These are phyloP conservation scores for Trinectes maculatus DNA, from an alignment of 2,113 vertebrate genomes.

Conservation along the genomic window DNA sequence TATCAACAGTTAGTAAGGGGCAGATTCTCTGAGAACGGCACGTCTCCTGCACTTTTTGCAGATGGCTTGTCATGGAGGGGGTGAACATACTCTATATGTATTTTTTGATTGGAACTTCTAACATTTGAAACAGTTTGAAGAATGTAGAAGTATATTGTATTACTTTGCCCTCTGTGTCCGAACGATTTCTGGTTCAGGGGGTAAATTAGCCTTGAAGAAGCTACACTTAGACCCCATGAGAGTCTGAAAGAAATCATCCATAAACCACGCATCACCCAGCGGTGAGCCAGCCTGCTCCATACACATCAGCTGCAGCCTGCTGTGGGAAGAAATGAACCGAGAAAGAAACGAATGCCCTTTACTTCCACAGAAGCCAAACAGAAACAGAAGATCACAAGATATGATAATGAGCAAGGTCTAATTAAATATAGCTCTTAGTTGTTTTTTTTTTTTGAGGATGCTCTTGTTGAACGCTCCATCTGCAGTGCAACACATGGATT, in stretches of 20 bases:
- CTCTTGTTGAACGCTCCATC: slow-evolving; percentile 11
- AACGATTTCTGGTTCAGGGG: slow-evolving; percentile 69
- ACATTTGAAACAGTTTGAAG: slow-evolving; percentile 11
- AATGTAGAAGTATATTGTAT: slow-evolving; percentile 27
- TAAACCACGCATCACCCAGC: slow-evolving; percentile 61
- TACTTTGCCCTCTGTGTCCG: slow-evolving; percentile 53
- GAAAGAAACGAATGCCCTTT: slow-evolving; percentile 39
- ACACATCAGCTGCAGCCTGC: slow-evolving; percentile 25
- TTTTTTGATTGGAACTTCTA: slow-evolving; percentile 8
- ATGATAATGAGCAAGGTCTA: slow-evolving; percentile 35
- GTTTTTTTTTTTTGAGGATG: slow-evolving; percentile 25
- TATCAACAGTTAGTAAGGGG: slow-evolving; percentile 28
- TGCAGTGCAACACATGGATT: neutral
- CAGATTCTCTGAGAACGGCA: slow-evolving; percentile 1
- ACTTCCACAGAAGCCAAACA: slow-evolving; percentile 21
- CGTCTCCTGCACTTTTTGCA: slow-evolving; percentile 3
- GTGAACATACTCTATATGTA: neutral
- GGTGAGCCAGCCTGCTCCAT: slow-evolving; percentile 41
- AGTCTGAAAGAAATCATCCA: slow-evolving; percentile 53
- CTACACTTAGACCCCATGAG: slow-evolving; percentile 62
- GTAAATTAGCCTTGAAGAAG: slow-evolving; percentile 68
- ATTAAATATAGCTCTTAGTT: slow-evolving; percentile 40
- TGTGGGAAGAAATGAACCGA: slow-evolving; percentile 27
- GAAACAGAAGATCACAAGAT: slow-evolving; percentile 3
- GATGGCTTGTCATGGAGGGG: neutral